A percentile compares a stretch with the other conserved stretches of the same genome.
Evolutionary conservation across 2,888 invertebrate genomes (phyloP).

Genomic region (Gerris lacustris): DNA sequence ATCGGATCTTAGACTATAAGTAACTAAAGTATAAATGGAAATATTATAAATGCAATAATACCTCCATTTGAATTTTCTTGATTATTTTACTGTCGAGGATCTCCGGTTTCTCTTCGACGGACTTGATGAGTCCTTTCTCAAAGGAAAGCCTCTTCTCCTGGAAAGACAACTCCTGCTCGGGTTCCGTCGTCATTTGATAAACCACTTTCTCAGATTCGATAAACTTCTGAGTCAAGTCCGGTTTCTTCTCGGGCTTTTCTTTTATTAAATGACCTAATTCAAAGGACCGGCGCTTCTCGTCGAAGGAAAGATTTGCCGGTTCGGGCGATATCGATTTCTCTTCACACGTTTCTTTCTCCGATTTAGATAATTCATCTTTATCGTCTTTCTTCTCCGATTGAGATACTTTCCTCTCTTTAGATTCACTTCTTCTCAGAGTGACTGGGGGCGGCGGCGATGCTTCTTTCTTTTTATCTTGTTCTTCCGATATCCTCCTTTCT

Average conservation of each 20-base stretch:
- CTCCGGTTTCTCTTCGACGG: conserved; percentile 24
- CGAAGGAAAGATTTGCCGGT: conserved; percentile 31
- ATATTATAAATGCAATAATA: background rate
- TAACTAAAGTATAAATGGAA: too few species aligned
- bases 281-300: conserved; percentile 32
- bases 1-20: too few species aligned
- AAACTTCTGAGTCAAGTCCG: conserved; percentile 22
- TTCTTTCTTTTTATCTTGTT: conserved; percentile 4
- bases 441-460: background rate
- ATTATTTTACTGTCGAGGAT: conserved; percentile 27
- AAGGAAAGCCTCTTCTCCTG: conserved; percentile 28
- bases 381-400: background rate
- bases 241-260: conserved; percentile 20
- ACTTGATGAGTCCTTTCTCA: conserved; percentile 25
- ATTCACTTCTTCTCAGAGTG: conserved; percentile 6
- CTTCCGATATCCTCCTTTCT: conserved; percentile 26
- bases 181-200: background rate
- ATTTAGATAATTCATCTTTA: conserved; percentile 21
- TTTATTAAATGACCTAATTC: conserved; percentile 28
- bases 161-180: conserved; percentile 24
- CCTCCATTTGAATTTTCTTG: conserved; percentile 31
- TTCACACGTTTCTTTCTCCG: conserved; percentile 29
- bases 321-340: conserved; percentile 29
- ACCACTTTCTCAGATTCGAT: conserved; percentile 22
- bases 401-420: conserved; percentile 15